Evolutionary conservation across 2,888 invertebrate genomes (phyloP).

Genomic region (Andrena camellia): DNA sequence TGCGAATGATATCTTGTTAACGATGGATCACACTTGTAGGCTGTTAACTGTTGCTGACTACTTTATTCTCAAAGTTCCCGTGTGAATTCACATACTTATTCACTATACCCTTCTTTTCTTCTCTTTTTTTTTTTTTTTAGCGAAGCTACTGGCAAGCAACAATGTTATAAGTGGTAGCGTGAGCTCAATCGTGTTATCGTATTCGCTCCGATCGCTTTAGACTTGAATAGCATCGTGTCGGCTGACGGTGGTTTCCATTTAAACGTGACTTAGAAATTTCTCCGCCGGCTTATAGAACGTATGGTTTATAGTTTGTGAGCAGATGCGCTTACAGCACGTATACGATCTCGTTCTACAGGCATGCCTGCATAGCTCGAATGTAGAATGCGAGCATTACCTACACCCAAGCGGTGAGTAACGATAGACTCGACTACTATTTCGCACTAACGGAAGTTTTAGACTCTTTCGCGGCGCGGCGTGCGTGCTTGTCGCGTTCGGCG

Average conservation of each 20-base stretch:
- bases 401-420: too few species aligned
- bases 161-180: background rate
- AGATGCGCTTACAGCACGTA: too few species aligned
- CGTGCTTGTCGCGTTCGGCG: background rate
- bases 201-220: too few species aligned
- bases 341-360: too few species aligned
- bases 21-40: conserved; percentile 17
- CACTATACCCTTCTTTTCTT: background rate
- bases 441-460: conserved; percentile 7
- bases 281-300: too few species aligned
- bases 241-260: too few species aligned
- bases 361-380: too few species aligned
- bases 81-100: conserved; percentile 37
- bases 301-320: too few species aligned
- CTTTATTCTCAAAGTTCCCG: conserved; percentile 57
- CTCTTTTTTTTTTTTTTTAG: background rate
- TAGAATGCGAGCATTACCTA: too few species aligned
- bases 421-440: background rate
- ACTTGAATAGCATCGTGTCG: too few species aligned
- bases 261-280: too few species aligned
- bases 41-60: conserved; percentile 45
- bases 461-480: background rate
- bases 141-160: background rate
- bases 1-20: conserved; percentile 26
- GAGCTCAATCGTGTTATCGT: too few species aligned